Evolutionary conservation across 2,888 invertebrate species (phyloP), one percentile per base, ranked within the genome.

Genomic region (Tachina grossa): DNA sequence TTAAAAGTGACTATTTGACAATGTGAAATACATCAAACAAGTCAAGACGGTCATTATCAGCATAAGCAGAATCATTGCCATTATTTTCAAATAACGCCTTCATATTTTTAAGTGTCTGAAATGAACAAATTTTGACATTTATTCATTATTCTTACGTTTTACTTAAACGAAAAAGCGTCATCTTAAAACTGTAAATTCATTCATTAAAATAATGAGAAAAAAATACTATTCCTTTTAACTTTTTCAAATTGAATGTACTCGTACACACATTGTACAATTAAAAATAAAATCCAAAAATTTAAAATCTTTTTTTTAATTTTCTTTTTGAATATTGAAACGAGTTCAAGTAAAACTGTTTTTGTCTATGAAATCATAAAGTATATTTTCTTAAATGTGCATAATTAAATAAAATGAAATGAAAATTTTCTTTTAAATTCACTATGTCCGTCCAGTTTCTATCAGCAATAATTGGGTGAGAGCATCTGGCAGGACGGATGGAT

Each of bases 71-170:
- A 31, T 13, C 45, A 63, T 43, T 47, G 61, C 10, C 69, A 61
- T 61, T 41, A 10, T 10, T 49, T 66, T 66, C n/a, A 66, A 31
- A 11, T 61, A 43, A 43, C 4, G 43, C 61, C 61, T 41, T 61
- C 61, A 61, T 11, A 31, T 31, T 31, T 57, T 51, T 59, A 80
- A 74, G 14, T 49, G n/a, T 16, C n/a, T 51, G 45, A 59, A 43
- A 66, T 49, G 16, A 19, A 51, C 22, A 43, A 43, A 45, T 81
- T 74, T 68, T 74, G 80, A 53, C 59, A 74, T 66, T 66, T 68
- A 81, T 59, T 66, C 68, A 65, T 74, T 31, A 74, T 59, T 59
- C 31, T 55, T 55, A 41, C 6, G 55, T 3, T 51, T 51, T 47
- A 9, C 41, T 72, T 16, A 61, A 45, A 41, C 13, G 31, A 47